Evolutionary conservation across 2,888 invertebrate species (phyloP).

Genomic region (Pediacus dermestoides): DNA sequence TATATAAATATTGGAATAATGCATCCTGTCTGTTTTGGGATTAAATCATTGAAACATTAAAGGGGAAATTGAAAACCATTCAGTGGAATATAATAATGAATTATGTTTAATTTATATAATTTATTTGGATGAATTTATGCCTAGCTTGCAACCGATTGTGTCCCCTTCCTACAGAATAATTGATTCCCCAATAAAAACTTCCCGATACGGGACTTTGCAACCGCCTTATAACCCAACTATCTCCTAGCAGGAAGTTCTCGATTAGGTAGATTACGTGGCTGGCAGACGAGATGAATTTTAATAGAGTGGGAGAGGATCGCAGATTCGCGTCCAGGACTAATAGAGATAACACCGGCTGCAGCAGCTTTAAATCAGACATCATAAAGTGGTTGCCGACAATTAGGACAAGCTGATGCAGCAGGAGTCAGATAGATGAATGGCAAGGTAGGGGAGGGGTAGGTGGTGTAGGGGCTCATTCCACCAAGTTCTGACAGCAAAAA

Average conservation of each 20-base stretch:
- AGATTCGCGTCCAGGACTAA: constrained; percentile 5
- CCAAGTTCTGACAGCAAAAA: constrained; percentile 4
- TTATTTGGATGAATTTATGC: too few species aligned
- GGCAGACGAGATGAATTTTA: constrained; percentile 8
- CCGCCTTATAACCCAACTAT: neutral
- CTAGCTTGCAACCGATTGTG: too few species aligned
- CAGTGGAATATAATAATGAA: too few species aligned
- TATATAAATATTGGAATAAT: too few species aligned
- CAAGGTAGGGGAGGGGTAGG: too few species aligned
- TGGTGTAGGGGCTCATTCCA: constrained; percentile 3
- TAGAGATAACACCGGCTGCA: constrained; percentile 14
- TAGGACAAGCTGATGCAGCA: constrained; percentile 12
- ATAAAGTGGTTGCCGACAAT: constrained; percentile 15
- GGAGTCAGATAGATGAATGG: too few species aligned
- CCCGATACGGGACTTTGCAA: constrained; percentile 2
- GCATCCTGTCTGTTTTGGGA: too few species aligned
- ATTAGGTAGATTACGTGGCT: constrained; percentile 7
- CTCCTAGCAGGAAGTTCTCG: constrained; percentile 2
- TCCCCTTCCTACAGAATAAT: constrained; percentile 1
- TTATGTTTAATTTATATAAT: too few species aligned
- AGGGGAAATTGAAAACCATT: too few species aligned
- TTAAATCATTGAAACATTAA: too few species aligned
- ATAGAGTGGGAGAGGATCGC: constrained; percentile 2
- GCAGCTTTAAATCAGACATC: constrained; percentile 8
- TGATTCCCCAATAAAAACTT: constrained; percentile 3